Percentiles rank a stretch among this genome's conserved stretches.
Evolutionary conservation across 2,797 vertebrate genomes (phyloP).

Genomic region (Thalassophryne amazonica): DNA sequence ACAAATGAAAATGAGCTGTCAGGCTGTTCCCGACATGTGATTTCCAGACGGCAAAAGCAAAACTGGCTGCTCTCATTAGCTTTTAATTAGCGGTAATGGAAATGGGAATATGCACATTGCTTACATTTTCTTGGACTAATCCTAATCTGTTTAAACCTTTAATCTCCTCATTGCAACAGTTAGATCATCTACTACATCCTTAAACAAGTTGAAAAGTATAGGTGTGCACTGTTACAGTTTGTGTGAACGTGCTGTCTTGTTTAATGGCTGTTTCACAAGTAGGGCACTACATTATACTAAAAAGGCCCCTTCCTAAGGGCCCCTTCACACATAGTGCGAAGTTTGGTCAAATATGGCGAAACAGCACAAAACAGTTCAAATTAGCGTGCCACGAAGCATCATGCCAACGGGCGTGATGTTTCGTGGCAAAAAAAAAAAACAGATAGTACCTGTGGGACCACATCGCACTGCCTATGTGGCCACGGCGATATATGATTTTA

Average conservation of each 20-base stretch:
- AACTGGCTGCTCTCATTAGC: conserved; percentile 53
- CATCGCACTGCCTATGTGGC: too few species aligned
- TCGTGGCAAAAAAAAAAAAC: too few species aligned
- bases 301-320: too few species aligned
- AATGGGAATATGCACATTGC: conserved; percentile 42
- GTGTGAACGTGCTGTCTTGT: neutral
- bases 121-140: conserved; percentile 39
- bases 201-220: conserved; percentile 19
- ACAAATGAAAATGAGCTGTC: conserved; percentile 36
- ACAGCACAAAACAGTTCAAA: too few species aligned
- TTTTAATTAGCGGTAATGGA: conserved; percentile 57
- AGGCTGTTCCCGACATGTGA: conserved; percentile 39
- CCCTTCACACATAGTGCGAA: too few species aligned
- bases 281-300: too few species aligned
- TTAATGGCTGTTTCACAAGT: too few species aligned
- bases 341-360: too few species aligned
- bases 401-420: too few species aligned
- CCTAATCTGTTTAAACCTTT: conserved; percentile 47
- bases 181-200: conserved; percentile 17
- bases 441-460: too few species aligned
- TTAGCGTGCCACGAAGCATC: too few species aligned
- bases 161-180: conserved; percentile 32
- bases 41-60: conserved; percentile 22
- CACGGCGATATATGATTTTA: too few species aligned
- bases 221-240: neutral